Base-by-base conservation (phyloP, 2,888 invertebrate genomes). In the Lagria hirta region DNA sequence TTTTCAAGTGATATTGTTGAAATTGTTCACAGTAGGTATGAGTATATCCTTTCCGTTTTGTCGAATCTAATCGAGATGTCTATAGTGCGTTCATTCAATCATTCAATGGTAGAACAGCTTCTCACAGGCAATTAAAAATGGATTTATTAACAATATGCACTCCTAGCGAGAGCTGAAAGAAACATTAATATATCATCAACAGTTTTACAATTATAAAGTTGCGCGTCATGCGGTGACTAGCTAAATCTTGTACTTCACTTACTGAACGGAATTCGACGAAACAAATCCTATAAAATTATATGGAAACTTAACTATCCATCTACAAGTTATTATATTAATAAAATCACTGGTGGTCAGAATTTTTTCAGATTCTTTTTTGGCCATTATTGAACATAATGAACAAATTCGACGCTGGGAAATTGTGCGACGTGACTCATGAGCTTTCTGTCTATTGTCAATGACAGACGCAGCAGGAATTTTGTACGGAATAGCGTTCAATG, bases 121-220 rank as follows among this genome's bases (percentile, higher is more conserved):
- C 58, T 58, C 61, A 58, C 58, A 54, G 55, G 57, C 55, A 58
- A 60, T 60, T 61, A 61, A 58, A 58, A 58, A 58, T 58, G 57
- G 57, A 61, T 60, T 58, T 60, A 57, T 60, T 60, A 58, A 60
- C 61, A 60, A 56, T 55, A 60, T 54, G 51, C 52, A 58, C 58
- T 56, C 54, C 49, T 52, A 52, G 55, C 51, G 56, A 55, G 57
- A 57, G 52, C 51, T 53, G 55, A 61, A 59, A 60, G 55, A 35
- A 56, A 54, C 55, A 57, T 57, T 60, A 57, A 59, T 60, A 57
- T 56, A 60, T 61, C 59, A 61, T 61, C 60, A 60, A 59, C 58
- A 57, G 55, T 57, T 58, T 60, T 51, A 58, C 57, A 58, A 62
- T 60, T 57, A 59, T 53, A 62, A 61, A 61, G 58, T 58, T 61